phyloP scores from a whole-genome alignment of 2,113 vertebrate species.

The Phrynosoma blainvillii region DNA sequence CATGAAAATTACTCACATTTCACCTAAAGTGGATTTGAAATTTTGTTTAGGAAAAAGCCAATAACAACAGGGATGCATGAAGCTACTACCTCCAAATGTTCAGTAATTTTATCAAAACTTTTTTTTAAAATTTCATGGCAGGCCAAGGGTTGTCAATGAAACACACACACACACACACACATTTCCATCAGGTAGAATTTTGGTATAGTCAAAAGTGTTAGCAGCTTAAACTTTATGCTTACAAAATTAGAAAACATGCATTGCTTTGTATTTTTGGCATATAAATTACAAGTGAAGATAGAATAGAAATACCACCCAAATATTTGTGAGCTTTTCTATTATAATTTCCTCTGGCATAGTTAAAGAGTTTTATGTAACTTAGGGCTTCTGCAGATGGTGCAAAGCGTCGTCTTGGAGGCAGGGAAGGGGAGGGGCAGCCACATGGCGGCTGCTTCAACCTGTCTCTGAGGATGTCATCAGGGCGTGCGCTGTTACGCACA shows the following conservation, averaged over 20 bases:
- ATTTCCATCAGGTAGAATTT: not conserved
- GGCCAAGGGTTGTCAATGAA: too few relatives aligned
- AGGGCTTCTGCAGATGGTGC: too few relatives aligned
- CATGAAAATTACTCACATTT: not conserved
- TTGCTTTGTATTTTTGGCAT: conserved; percentile 58
- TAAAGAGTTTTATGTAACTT: conserved; percentile 52
- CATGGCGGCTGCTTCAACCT: too few relatives aligned
- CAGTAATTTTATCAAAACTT: not conserved
- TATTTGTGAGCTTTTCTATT: conserved; percentile 56
- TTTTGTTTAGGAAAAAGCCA: not conserved
- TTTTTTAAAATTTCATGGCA: not conserved
- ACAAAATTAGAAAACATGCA: conserved; percentile 41
- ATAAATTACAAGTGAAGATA: conserved; percentile 61
- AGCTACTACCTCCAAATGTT: too few relatives aligned
- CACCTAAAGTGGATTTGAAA: not conserved
- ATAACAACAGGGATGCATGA: not conserved
- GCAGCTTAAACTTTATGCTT: conserved; percentile 41
- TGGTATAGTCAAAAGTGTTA: conserved; percentile 22
- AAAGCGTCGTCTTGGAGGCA: too few relatives aligned
- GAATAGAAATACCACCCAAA: conserved; percentile 3
- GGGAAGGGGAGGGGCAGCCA: too few relatives aligned
- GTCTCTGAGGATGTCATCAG: too few relatives aligned
- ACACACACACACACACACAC: too few relatives aligned
- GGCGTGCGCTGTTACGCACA: too few relatives aligned
- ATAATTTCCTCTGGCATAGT: conserved; percentile 55